Evolutionary conservation across 37 sponge, comb jelly and placozoan species (phyloP).

Genomic region (Bolinopsis microptera): DNA sequence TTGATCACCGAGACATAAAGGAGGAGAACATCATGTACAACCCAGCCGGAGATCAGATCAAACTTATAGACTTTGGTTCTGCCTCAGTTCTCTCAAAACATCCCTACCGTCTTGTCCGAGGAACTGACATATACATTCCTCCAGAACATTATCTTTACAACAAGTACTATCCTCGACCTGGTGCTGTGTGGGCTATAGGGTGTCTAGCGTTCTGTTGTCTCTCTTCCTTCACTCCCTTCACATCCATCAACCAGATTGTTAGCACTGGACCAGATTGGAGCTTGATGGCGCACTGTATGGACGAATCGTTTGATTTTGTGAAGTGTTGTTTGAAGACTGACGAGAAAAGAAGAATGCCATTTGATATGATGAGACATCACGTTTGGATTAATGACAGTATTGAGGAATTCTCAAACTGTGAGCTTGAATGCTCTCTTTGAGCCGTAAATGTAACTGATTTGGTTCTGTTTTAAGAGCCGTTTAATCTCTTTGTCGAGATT

Average conservation of each 20-base stretch:
- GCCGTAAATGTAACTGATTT: not conserved
- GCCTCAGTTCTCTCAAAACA: not conserved
- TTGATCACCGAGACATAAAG: slow-evolving; percentile 60
- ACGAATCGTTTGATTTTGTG: not conserved
- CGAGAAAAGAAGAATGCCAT: not conserved
- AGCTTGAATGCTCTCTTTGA: not conserved
- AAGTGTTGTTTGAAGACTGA: not conserved
- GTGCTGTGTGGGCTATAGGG: slow-evolving; percentile 61
- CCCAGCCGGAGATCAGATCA: slow-evolving; percentile 19
- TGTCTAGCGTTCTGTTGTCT: slow-evolving; percentile 40
- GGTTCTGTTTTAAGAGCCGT: not conserved
- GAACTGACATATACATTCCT: slow-evolving; percentile 42
- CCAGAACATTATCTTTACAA: slow-evolving; percentile 44
- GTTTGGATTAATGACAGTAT: slow-evolving; percentile 34
- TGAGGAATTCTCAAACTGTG: slow-evolving; percentile 8
- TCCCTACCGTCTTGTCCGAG: not conserved
- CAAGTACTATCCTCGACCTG: slow-evolving; percentile 52
- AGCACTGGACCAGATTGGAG: slow-evolving; percentile 40
- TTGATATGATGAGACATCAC: slow-evolving; percentile 21
- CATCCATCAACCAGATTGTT: slow-evolving; percentile 5
- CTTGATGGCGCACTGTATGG: not conserved
- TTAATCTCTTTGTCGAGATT: too few relatives aligned
- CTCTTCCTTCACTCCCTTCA: slow-evolving; percentile 62
- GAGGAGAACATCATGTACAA: slow-evolving; percentile 67
- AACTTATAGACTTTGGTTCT: slow-evolving; percentile 61